Evolutionary conservation across 2,888 invertebrate species (phyloP).

Genomic region (Athalia rosae): DNA sequence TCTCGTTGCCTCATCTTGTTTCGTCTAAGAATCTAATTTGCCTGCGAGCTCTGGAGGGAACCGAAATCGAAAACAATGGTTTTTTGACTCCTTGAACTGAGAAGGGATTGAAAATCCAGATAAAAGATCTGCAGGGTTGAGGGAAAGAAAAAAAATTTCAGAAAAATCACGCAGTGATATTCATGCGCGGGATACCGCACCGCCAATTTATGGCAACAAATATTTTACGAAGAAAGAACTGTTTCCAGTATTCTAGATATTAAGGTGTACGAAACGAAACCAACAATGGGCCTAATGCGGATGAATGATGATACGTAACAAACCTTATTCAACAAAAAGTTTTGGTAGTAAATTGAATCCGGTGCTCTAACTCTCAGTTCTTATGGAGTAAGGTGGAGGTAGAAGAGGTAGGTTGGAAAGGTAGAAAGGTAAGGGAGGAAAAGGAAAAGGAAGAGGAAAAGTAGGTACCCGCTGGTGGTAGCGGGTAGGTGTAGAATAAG

Average conservation of each 20-base stretch:
- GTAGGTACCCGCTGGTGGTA: constrained; percentile 12
- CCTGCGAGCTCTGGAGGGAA: neutral
- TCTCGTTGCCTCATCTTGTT: neutral
- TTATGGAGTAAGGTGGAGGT: neutral
- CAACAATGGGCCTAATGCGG: constrained; percentile 56
- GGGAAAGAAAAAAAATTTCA: too few relatives aligned
- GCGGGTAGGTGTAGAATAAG: constrained; percentile 42
- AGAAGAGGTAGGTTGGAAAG: neutral
- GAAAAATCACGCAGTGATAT: too few relatives aligned
- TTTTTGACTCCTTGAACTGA: too few relatives aligned
- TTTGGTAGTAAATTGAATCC: constrained; percentile 66
- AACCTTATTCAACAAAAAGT: constrained; percentile 64
- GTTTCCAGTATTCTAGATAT: constrained; percentile 36
- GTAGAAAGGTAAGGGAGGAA: neutral
- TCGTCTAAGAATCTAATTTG: constrained; percentile 37
- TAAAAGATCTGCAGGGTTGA: too few relatives aligned
- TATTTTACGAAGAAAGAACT: constrained; percentile 11
- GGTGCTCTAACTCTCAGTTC: constrained; percentile 48
- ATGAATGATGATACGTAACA: constrained; percentile 63
- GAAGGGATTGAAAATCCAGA: too few relatives aligned
- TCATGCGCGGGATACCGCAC: too few relatives aligned
- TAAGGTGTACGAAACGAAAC: constrained; percentile 42
- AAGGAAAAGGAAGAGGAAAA: constrained; percentile 13
- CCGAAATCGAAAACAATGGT: too few relatives aligned
- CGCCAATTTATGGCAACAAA: constrained; percentile 15